Base-by-base conservation (phyloP, 1,140 invertebrate genomes). In the Phocides pigmalion region DNA sequence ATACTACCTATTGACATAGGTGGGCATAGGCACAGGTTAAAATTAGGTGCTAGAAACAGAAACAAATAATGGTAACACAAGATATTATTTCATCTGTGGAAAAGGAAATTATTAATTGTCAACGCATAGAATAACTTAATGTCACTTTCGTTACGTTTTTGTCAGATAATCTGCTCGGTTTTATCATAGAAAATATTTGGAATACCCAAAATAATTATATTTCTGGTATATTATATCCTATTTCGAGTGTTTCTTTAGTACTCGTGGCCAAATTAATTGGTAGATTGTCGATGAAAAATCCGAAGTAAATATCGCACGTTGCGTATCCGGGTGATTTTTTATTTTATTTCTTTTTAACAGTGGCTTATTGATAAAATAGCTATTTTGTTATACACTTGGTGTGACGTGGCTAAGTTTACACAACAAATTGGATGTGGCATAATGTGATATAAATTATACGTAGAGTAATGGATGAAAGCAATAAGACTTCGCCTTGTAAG, bases 281-380 rank as follows among this genome's bases (percentile, higher is more conserved):
- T 16, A 47, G 56, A 35, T 47, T 19, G 47, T 39, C 37, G 9
- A 20, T 61, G 15, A 47, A 61, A 62, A 66, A 70, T 69, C 8
- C 19, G 47, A 79, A 73, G 79, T 82, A 84, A 80, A 80, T 83
- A 81, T 81, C 66, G 68, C 62, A 73, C 66, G 67, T 47, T 47
- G 56, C 77, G 78, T 85, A 76, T 81, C 70, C 72, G 68, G 73
- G 82, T 84, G 82, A 78, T 83, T 87, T 90, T 86, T 87, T 82
- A 82, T 86, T 88, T 85, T 84, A 79, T 87, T 88, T 85, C 32
- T 75, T 68, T 82, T 78, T 75, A 77, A 81, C 80, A 79, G 85
- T 86, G 84, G 87, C 85, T 90, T 90, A 79, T 87, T 90, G 77
- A 74, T 87, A 84, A 74, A 87, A 88, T 88, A 82, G 83, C 83